Percentiles rank a stretch among this genome's conserved stretches.
Evolutionary conservation across 2,113 vertebrate species (phyloP).

Genomic region (Corythoichthys intestinalis): DNA sequence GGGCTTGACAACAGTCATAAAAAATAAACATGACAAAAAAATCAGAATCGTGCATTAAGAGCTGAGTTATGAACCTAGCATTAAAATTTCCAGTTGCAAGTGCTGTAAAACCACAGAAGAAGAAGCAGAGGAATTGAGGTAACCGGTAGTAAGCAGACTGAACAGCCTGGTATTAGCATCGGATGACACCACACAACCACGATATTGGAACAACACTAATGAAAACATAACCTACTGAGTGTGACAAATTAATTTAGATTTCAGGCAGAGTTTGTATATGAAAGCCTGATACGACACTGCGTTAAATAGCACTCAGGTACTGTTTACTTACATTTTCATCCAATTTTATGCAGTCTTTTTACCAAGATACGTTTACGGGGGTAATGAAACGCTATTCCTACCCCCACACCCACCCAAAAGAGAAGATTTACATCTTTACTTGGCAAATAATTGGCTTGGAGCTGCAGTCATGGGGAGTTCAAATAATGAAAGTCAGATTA

Average conservation of each 20-base stretch:
- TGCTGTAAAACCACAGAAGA: too few species aligned
- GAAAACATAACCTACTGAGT: too few species aligned
- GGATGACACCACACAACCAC: too few species aligned
- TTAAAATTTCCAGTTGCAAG: too few species aligned
- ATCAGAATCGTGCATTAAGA: too few species aligned
- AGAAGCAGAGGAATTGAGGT: too few species aligned
- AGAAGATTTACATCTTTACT: background rate
- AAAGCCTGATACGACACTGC: background rate
- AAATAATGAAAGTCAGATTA: constrained; percentile 7
- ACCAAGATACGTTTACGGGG: background rate
- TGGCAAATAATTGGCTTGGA: background rate
- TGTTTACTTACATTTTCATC: background rate
- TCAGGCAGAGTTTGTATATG: background rate
- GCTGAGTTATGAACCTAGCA: too few species aligned
- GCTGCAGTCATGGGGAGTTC: constrained; percentile 3
- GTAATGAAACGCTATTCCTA: background rate
- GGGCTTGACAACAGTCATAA: too few species aligned
- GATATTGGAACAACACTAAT: too few species aligned
- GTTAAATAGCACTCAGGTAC: background rate
- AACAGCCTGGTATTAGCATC: too few species aligned
- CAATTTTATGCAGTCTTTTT: background rate
- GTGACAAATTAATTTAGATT: background rate
- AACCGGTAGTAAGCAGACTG: too few species aligned
- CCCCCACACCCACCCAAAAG: background rate
- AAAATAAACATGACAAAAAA: too few species aligned